A percentile compares a stretch with the other conserved stretches of the same genome.
These are phyloP conservation scores for Neuroterus valhalla DNA, from an alignment of 1,140 invertebrate genomes.

Conservation along the genomic window DNA sequence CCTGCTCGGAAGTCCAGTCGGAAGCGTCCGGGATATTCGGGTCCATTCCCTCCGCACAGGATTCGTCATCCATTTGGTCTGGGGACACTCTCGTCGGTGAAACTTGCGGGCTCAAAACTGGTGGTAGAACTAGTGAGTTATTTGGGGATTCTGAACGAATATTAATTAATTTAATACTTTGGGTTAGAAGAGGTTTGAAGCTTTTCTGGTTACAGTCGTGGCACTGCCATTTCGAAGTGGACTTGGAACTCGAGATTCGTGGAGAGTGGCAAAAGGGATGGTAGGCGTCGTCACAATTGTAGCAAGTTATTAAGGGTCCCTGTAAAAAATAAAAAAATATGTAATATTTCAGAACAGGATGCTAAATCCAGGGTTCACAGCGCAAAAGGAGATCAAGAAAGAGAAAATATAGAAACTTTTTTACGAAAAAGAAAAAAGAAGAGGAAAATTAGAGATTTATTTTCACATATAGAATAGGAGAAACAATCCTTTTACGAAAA, in stretches of 20 bases:
- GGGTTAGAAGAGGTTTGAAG: constrained; percentile 50
- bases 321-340: constrained; percentile 40
- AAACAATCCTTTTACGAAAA: no score
- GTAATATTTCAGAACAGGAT: constrained; percentile 6
- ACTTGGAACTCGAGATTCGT: constrained; percentile 70
- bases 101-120: constrained; percentile 69
- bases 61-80: constrained; percentile 65
- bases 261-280: constrained; percentile 85
- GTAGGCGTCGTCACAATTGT: constrained; percentile 88
- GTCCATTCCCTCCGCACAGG: constrained; percentile 73
- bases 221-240: constrained; percentile 67
- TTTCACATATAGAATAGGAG: no score
- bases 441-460: no score
- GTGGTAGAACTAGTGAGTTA: constrained; percentile 58
- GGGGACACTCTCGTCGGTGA: constrained; percentile 62
- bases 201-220: constrained; percentile 64
- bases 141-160: constrained; percentile 64
- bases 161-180: constrained; percentile 44
- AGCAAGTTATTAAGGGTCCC: constrained; percentile 83
- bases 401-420: no score
- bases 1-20: constrained; percentile 87
- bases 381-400: no score
- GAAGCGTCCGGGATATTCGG: constrained; percentile 85
- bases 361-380: constrained; percentile 34
- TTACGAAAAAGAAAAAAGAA: no score